Conservation (phyloP, 2,888 invertebrate genomes). For the Myopa tessellatipennis region DNA sequence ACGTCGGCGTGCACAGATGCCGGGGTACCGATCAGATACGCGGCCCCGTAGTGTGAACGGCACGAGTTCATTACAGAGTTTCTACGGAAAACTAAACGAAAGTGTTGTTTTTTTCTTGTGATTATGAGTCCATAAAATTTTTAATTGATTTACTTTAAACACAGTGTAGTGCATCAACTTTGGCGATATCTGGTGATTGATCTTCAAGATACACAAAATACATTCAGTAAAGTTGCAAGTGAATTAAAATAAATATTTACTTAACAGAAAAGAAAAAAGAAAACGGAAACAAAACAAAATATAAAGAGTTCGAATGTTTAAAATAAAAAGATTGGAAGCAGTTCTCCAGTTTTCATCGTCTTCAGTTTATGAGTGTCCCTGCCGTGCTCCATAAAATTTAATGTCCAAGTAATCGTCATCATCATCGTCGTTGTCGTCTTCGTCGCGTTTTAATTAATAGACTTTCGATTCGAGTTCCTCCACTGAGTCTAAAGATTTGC, state of each 20-base stretch:
- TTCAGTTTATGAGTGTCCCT: neutral
- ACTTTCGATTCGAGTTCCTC: too few relatives aligned
- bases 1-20: neutral
- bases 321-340: neutral
- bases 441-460: too few relatives aligned
- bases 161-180: constrained; percentile 7
- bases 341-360: neutral
- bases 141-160: constrained; percentile 34
- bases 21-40: neutral
- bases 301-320: neutral
- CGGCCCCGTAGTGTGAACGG: too few relatives aligned
- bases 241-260: constrained; percentile 22
- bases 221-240: neutral
- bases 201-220: constrained; percentile 16
- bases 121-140: neutral
- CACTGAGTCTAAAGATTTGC: too few relatives aligned
- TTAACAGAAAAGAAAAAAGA: constrained; percentile 7
- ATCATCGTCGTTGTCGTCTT: neutral
- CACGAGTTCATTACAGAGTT: neutral
- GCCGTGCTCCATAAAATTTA: neutral
- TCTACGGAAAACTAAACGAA: neutral
- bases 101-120: neutral
- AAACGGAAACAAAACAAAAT: constrained; percentile 2
- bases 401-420: neutral
- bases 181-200: neutral